These are phyloP conservation scores for Danio albolineatus DNA, from an alignment of 2,797 vertebrate species.

Conservation along the genomic window DNA sequence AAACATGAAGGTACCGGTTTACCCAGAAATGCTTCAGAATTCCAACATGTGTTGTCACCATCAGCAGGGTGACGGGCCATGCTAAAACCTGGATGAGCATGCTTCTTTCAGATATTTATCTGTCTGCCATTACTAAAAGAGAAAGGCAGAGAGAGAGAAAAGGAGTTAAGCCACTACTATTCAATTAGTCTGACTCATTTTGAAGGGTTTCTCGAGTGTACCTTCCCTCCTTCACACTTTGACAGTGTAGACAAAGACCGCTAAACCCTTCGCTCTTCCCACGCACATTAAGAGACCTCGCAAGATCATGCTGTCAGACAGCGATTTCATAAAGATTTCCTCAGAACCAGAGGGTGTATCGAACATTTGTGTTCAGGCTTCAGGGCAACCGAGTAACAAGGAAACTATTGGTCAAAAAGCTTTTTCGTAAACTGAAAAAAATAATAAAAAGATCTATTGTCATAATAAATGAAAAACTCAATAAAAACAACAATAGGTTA, in stretches of 20 bases:
- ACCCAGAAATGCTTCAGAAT: neutral
- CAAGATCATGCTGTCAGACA: conserved; percentile 34
- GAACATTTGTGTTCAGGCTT: neutral
- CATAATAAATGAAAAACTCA: no score
- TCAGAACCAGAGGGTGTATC: neutral
- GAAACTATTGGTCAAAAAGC: no score
- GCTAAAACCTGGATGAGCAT: conserved; percentile 44
- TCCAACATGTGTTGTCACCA: conserved; percentile 20
- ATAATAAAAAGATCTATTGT: no score
- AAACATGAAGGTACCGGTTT: neutral
- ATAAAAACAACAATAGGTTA: no score
- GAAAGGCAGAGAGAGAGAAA: conserved; percentile 19
- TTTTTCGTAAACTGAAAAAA: no score
- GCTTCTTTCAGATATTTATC: conserved; percentile 39
- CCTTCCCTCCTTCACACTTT: conserved; percentile 69
- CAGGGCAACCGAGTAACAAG: no score
- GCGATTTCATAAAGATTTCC: conserved; percentile 13
- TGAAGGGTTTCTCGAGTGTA: conserved; percentile 60
- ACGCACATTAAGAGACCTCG: conserved; percentile 18
- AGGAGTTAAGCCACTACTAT: conserved; percentile 62
- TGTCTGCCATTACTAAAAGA: conserved; percentile 26
- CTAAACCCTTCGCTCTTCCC: conserved; percentile 35
- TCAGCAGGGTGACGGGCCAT: conserved; percentile 8
- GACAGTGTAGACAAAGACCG: conserved; percentile 64
- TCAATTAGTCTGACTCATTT: conserved; percentile 70